A percentile compares a stretch with the other conserved stretches of the same genome.
phyloP scores from a whole-genome alignment of 53 echinoderm and acorn worm species.

The Mesocentrotus franciscanus region DNA sequence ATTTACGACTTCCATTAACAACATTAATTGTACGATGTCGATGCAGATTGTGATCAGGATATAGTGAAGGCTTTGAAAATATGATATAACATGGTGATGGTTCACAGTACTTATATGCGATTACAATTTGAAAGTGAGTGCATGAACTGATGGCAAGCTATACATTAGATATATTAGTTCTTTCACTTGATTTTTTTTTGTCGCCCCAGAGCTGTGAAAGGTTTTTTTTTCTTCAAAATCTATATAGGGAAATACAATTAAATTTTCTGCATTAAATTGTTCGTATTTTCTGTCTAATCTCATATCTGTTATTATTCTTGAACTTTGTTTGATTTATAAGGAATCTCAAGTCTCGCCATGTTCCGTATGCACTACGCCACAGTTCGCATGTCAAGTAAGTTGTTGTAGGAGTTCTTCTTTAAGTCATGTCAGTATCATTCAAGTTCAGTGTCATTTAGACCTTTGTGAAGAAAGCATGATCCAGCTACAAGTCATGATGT shows the following conservation, averaged over 20 bases:
- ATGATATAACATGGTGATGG: not conserved
- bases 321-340: slow-evolving; percentile 27
- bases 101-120: not conserved
- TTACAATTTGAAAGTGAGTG: not conserved
- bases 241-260: not conserved
- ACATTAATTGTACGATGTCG: not conserved
- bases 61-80: not conserved
- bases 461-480: too few relatives aligned
- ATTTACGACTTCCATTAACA: not conserved
- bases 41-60: not conserved
- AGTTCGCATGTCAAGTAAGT: slow-evolving; percentile 56
- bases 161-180: too few relatives aligned
- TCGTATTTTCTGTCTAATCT: not conserved
- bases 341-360: not conserved
- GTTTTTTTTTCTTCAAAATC: not conserved
- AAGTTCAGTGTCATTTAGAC: not conserved
- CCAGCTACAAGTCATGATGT: too few relatives aligned
- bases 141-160: too few relatives aligned
- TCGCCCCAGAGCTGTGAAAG: too few relatives aligned
- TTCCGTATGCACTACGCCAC: slow-evolving; percentile 36
- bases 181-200: too few relatives aligned
- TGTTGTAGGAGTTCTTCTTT: not conserved
- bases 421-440: not conserved
- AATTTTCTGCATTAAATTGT: not conserved
- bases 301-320: not conserved